A percentile compares a stretch with the other conserved stretches of the same genome.
These are phyloP conservation scores for Rhopalosiphum padi DNA, from an alignment of 1,140 invertebrate species.

Conservation along the genomic window DNA sequence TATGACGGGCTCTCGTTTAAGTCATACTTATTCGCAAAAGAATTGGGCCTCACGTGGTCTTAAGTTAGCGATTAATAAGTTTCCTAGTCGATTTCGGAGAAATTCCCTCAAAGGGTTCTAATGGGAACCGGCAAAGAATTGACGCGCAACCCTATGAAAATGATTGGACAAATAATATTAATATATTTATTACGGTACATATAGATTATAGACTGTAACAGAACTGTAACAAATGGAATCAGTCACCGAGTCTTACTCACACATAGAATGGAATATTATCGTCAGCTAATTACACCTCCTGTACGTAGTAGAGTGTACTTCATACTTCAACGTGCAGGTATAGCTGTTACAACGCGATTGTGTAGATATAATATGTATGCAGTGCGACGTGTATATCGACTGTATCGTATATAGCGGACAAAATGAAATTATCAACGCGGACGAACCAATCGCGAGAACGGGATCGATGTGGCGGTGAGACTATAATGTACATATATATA, in stretches of 20 bases:
- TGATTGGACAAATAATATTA: too few species aligned
- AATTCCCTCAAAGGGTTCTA: background rate
- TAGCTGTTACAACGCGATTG: background rate
- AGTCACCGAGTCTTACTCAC: background rate
- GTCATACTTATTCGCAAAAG: background rate
- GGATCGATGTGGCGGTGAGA: constrained; percentile 19
- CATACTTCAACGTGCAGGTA: background rate
- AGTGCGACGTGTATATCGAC: background rate
- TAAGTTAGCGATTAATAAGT: background rate
- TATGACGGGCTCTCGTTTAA: background rate
- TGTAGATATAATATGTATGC: background rate
- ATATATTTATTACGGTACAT: too few species aligned
- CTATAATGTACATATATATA: background rate
- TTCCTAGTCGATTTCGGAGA: background rate
- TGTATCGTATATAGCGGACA: background rate
- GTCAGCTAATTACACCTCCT: background rate
- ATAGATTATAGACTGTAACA: too few species aligned
- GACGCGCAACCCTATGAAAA: background rate
- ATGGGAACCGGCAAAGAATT: too few species aligned
- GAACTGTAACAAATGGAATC: background rate
- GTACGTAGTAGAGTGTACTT: background rate
- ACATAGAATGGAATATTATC: background rate
- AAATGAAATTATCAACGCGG: constrained; percentile 55
- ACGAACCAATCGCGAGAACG: constrained; percentile 54
- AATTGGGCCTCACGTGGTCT: too few species aligned